Base-by-base conservation (phyloP, 53 echinoderm and acorn worm species). In the Henricia sp. region DNA sequence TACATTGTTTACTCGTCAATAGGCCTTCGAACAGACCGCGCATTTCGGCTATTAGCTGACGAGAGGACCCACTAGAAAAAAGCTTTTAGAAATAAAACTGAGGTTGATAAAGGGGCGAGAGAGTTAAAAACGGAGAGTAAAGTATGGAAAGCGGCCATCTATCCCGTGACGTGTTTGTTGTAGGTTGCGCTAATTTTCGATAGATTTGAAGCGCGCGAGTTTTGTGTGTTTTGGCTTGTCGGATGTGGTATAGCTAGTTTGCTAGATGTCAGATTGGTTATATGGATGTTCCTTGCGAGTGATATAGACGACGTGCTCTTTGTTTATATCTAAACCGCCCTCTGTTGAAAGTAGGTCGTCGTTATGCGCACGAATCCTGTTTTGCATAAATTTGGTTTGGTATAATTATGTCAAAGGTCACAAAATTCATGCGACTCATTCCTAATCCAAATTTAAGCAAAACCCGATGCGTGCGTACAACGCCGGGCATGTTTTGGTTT, bases 51-150 rank as follows among this genome's bases (percentile, higher is more conserved):
- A 62, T 80, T 80, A 80, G 44, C 64, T 46, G 50, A 63, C 50
- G 50, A 80, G 80, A 80, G 80, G 16, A 24, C 28, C 35, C 80
- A 63, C 80, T 53, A 63, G 63, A 64, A 34, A n/a, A 80, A 80
- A 34, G 80, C 80, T 80, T 80, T 80, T 80, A 80, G 64, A n/a
- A n/a, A n/a, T n/a, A n/a, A n/a, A n/a, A n/a, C n/a, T n/a, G 80
- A 80, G 50, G 64, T 80, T 63, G 80, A 80, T 80, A 64, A 80
- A 64, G 52, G 73, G 35, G 54, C 62, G 33, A 8, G 33, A 17
- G 25, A 56, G 62, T 13, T 8, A 60, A 9, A 33, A 53, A n/a
- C 8, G 52, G 38, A 35, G 37, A 52, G 25, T 41, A 50, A 14
- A 71, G n/a, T n/a, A n/a, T n/a, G 51, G 46, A 71, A 71, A 50